Evolutionary conservation across 2,113 vertebrate genomes (phyloP).

Genomic region (Prunella himalayana): DNA sequence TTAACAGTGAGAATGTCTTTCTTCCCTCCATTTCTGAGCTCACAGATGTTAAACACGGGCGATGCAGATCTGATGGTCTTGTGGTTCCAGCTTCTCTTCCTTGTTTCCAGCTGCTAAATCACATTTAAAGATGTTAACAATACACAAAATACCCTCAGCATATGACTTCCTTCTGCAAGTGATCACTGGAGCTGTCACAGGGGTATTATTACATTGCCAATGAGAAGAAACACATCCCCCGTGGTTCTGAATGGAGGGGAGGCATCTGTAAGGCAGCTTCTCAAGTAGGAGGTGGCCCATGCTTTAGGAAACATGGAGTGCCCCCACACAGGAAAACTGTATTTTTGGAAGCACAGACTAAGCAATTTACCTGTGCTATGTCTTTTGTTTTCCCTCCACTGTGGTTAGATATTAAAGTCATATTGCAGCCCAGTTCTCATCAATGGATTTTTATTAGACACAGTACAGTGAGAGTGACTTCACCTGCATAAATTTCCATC

Average conservation of each 20-base stretch:
- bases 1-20: neutral
- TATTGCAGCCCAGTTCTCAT: neutral
- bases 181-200: neutral
- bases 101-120: constrained; percentile 39
- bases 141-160: neutral
- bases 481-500: neutral
- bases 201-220: constrained; percentile 22
- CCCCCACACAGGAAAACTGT: neutral
- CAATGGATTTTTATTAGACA: neutral
- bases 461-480: neutral
- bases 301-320: neutral
- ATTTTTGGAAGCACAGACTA: neutral
- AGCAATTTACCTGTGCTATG: neutral
- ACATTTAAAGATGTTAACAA: constrained; percentile 27
- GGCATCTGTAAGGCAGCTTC: neutral
- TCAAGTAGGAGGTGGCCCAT: neutral
- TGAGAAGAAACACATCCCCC: neutral
- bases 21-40: neutral
- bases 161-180: neutral
- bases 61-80: neutral
- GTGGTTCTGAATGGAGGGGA: neutral
- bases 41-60: constrained; percentile 18
- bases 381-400: neutral
- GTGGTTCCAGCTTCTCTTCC: neutral
- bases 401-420: neutral